These are phyloP conservation scores for Parthenolecanium corni DNA, from an alignment of 2,888 invertebrate genomes.

Conservation along the genomic window DNA sequence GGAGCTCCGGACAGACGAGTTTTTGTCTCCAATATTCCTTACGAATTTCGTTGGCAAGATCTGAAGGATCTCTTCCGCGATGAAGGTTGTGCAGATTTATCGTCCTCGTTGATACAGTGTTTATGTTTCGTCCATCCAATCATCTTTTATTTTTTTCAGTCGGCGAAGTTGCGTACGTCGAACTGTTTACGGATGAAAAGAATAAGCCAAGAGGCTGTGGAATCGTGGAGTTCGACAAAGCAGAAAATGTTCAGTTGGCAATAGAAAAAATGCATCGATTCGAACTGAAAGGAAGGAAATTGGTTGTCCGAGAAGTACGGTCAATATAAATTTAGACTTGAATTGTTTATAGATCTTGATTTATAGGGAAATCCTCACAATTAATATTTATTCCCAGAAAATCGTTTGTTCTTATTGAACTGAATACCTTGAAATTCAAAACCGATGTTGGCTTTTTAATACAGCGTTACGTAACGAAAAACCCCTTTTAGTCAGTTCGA, in stretches of 20 bases:
- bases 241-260: conserved; percentile 77
- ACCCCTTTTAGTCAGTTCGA: too few species aligned
- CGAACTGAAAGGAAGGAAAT: conserved; percentile 82
- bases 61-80: conserved; percentile 87
- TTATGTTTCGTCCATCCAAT: background rate
- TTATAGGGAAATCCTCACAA: too few species aligned
- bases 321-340: too few species aligned
- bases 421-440: too few species aligned
- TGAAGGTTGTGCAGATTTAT: conserved; percentile 44
- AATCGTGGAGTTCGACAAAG: conserved; percentile 86
- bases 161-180: conserved; percentile 89
- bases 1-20: conserved; percentile 29
- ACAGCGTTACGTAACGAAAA: too few species aligned
- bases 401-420: too few species aligned
- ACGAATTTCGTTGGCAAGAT: conserved; percentile 95
- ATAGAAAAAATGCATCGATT: conserved; percentile 88
- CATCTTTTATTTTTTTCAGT: conserved; percentile 42
- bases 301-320: conserved; percentile 90
- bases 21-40: conserved; percentile 86
- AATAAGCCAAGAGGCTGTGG: conserved; percentile 93
- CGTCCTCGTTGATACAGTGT: background rate
- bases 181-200: conserved; percentile 83
- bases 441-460: too few species aligned
- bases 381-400: too few species aligned
- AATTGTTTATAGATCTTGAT: too few species aligned